A percentile compares a stretch with the other conserved stretches of the same genome.
Evolutionary conservation across 2,888 invertebrate species (phyloP).

Genomic region (Tenthredo scrophulariae): DNA sequence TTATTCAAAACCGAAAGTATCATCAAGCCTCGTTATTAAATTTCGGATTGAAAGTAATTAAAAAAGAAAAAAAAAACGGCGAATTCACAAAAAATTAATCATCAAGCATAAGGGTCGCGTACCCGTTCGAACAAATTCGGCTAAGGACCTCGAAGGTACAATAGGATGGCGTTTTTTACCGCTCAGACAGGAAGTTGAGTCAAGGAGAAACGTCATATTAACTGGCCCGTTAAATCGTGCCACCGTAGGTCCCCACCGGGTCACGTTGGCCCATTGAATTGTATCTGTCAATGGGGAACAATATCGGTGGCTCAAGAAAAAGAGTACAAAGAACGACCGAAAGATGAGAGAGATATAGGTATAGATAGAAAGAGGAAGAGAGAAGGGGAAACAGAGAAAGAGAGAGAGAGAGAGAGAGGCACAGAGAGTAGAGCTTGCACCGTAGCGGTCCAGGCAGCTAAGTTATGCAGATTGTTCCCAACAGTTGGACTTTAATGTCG

Average conservation of each 20-base stretch:
- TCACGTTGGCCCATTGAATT: conserved; percentile 69
- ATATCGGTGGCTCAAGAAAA: conserved; percentile 63
- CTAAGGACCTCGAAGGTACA: background rate
- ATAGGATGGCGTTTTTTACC: background rate
- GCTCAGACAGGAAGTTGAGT: conserved; percentile 31
- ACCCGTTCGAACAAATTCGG: background rate
- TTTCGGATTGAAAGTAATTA: background rate
- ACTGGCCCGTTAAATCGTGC: conserved; percentile 56
- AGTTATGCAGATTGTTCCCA: conserved; percentile 76
- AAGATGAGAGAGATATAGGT: conserved; percentile 40
- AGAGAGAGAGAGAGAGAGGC: conserved; percentile 57
- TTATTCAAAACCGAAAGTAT: background rate
- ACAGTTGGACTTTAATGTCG: conserved; percentile 76
- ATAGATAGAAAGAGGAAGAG: conserved; percentile 53
- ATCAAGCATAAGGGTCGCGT: background rate
- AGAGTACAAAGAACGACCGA: conserved; percentile 53
- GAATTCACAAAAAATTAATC: background rate
- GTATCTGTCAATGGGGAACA: conserved; percentile 73
- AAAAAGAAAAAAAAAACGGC: background rate
- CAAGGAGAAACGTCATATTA: conserved; percentile 46
- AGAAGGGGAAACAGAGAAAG: conserved; percentile 46
- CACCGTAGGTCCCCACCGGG: conserved; percentile 58
- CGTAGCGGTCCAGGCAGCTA: conserved; percentile 63
- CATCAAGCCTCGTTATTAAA: background rate
- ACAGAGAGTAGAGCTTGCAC: conserved; percentile 57